Percentiles rank a stretch among this genome's conserved stretches.
These are phyloP conservation scores for Nebria salina DNA, from an alignment of 2,888 invertebrate genomes.

Conservation along the genomic window DNA sequence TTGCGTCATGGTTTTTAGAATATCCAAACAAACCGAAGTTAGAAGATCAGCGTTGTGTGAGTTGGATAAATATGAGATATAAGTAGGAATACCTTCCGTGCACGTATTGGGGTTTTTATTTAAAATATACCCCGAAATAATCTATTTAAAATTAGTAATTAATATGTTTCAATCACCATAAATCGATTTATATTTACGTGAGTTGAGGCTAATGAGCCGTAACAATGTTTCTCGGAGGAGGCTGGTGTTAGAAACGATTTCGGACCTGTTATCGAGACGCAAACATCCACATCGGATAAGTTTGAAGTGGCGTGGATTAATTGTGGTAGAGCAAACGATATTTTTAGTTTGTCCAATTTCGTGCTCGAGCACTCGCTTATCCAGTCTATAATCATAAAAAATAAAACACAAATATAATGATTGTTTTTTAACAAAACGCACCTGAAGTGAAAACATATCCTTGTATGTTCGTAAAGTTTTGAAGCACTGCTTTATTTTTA, in stretches of 20 bases:
- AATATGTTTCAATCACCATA: neutral
- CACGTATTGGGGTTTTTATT: constrained; percentile 1
- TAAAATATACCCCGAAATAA: neutral
- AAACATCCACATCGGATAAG: constrained; percentile 16
- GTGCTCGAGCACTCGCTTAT: constrained; percentile 32
- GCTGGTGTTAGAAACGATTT: constrained; percentile 19
- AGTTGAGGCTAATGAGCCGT: neutral
- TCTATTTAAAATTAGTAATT: neutral
- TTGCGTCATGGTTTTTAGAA: neutral
- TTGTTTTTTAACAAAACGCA: neutral
- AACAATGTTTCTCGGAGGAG: constrained; percentile 13
- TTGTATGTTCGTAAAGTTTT: constrained; percentile 29
- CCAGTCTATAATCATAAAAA: constrained; percentile 22
- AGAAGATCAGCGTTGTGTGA: constrained; percentile 23
- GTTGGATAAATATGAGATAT: neutral
- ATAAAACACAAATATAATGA: neutral
- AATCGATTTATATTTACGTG: constrained; percentile 13
- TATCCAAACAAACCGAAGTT: constrained; percentile 18
- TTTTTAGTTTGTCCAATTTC: constrained; percentile 22
- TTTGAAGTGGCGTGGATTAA: neutral
- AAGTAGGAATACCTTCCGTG: neutral
- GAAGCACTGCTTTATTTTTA: neutral
- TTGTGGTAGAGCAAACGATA: constrained; percentile 28
- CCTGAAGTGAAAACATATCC: constrained; percentile 33
- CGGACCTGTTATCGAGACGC: constrained; percentile 32